Evolutionary conservation across 2,888 invertebrate species (phyloP).

Genomic region (Axea sp.): DNA sequence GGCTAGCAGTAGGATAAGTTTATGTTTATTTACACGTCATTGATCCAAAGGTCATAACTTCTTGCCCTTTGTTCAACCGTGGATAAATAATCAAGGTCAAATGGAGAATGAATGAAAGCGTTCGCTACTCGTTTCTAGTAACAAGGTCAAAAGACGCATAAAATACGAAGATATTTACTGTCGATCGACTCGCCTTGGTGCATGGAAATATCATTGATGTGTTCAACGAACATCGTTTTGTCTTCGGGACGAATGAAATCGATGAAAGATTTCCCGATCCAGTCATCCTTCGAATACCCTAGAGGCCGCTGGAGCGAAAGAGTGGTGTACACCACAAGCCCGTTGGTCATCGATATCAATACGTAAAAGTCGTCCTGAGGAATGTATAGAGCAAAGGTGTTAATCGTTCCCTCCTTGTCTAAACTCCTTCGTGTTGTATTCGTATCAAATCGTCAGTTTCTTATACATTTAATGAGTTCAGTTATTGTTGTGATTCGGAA

Average conservation of each 20-base stretch:
- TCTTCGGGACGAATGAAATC: conserved; percentile 92
- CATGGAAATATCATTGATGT: conserved; percentile 85
- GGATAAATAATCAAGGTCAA: no score
- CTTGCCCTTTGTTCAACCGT: no score
- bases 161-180: no score
- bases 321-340: conserved; percentile 88
- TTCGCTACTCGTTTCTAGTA: no score
- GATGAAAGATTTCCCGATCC: conserved; percentile 91
- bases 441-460: neutral
- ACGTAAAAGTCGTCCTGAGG: conserved; percentile 87
- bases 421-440: conserved; percentile 16
- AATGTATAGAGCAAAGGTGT: conserved; percentile 29
- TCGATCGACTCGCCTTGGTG: conserved; percentile 81
- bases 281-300: conserved; percentile 91
- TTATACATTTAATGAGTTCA: no score
- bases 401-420: neutral
- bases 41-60: no score
- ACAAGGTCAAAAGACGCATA: no score
- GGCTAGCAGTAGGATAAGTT: no score
- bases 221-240: conserved; percentile 86
- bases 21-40: no score
- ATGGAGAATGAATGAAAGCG: no score
- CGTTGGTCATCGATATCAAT: conserved; percentile 91
- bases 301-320: conserved; percentile 84
- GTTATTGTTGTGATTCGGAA: no score